Percentiles rank a stretch among this genome's conserved stretches.
These are phyloP conservation scores for Enteromius paludinosus DNA, from an alignment of 2,797 vertebrate genomes.

Conservation along the genomic window DNA sequence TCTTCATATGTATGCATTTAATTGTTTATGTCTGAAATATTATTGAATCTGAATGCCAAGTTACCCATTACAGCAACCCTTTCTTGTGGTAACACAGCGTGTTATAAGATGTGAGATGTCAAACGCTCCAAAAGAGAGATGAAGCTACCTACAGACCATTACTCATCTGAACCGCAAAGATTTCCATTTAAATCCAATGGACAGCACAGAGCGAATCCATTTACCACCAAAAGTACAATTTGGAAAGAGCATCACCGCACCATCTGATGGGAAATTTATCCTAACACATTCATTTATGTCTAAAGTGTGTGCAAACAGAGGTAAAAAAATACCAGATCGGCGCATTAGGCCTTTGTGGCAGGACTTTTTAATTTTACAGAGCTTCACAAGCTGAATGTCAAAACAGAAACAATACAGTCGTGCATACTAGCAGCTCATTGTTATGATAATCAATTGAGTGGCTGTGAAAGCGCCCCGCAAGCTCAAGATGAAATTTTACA, in stretches of 20 bases:
- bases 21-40: background rate
- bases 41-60: background rate
- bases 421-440: slow-evolving; percentile 19
- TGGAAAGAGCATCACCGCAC: background rate
- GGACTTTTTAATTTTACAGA: background rate
- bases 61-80: background rate
- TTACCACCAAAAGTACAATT: background rate
- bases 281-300: background rate
- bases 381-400: background rate
- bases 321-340: background rate
- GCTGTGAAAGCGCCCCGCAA: slow-evolving; percentile 23
- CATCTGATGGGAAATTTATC: background rate
- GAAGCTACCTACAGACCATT: background rate
- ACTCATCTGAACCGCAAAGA: background rate
- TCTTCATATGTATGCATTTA: background rate
- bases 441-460: slow-evolving; percentile 36
- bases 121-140: background rate
- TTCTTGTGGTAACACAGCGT: background rate
- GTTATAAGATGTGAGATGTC: background rate
- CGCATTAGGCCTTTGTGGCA: background rate
- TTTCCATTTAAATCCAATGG: background rate
- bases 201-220: background rate
- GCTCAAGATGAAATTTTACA: slow-evolving; percentile 17
- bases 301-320: slow-evolving; percentile 1
- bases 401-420: background rate